phyloP scores from a whole-genome alignment of 2,113 vertebrate genomes.

The Carollia perspicillata region DNA sequence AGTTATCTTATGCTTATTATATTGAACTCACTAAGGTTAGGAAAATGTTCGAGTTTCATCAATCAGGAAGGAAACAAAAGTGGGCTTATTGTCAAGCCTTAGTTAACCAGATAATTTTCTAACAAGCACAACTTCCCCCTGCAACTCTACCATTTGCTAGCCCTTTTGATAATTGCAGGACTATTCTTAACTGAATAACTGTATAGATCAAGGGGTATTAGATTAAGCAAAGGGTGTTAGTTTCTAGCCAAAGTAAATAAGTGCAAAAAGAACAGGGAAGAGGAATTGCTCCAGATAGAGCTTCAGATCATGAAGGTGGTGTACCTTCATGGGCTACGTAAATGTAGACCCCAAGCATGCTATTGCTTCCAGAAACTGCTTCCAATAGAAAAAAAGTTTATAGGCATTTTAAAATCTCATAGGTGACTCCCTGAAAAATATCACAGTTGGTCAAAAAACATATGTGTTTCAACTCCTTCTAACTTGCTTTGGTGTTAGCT shows the following conservation, averaged over 20 bases:
- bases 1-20: neutral
- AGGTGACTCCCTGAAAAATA: slow-evolving; percentile 70
- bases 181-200: neutral
- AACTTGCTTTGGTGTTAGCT: slow-evolving; percentile 71
- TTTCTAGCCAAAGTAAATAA: neutral
- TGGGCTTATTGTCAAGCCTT: neutral
- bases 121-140: neutral
- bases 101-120: neutral
- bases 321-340: neutral
- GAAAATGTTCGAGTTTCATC: slow-evolving; percentile 21
- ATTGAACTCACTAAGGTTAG: neutral
- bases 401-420: slow-evolving; percentile 61
- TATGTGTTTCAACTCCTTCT: slow-evolving; percentile 69
- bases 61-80: neutral
- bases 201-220: neutral
- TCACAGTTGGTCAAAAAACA: slow-evolving; percentile 69
- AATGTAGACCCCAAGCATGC: slow-evolving; percentile 18
- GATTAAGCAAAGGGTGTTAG: neutral
- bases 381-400: slow-evolving; percentile 64
- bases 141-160: neutral
- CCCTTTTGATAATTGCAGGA: neutral
- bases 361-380: slow-evolving; percentile 55
- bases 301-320: neutral
- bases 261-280: neutral
- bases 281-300: neutral